These are phyloP conservation scores for Sussaba pulchella DNA, from an alignment of 2,888 invertebrate genomes.

Conservation along the genomic window DNA sequence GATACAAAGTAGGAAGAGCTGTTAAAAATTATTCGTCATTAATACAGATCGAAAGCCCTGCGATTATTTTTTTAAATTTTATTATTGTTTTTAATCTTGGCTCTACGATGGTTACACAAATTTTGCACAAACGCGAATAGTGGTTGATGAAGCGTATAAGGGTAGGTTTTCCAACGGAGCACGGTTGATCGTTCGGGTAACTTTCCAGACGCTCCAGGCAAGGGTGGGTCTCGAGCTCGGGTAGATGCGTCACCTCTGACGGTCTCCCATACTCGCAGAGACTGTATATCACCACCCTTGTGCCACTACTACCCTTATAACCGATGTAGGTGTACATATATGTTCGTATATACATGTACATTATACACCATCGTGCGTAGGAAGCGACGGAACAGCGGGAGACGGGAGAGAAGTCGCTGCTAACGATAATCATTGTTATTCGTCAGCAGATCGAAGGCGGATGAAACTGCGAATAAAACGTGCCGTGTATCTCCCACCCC, in stretches of 20 bases:
- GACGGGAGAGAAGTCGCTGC: not conserved
- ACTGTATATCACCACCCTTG: slow-evolving; percentile 37
- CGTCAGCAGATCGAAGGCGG: slow-evolving; percentile 2
- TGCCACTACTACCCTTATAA: slow-evolving; percentile 10
- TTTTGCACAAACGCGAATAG: too few relatives aligned
- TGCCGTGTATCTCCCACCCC: not conserved
- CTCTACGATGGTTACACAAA: too few relatives aligned
- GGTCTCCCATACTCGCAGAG: too few relatives aligned
- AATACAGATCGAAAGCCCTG: too few relatives aligned
- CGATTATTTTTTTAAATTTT: too few relatives aligned
- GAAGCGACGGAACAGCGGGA: slow-evolving; percentile 16
- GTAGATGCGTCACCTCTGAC: slow-evolving; percentile 46
- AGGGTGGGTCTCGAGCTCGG: slow-evolving; percentile 2
- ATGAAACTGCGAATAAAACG: not conserved
- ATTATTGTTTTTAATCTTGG: too few relatives aligned
- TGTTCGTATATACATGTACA: slow-evolving; percentile 1
- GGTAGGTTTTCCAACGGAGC: slow-evolving; percentile 22
- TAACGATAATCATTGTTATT: slow-evolving; percentile 34
- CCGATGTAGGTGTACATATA: too few relatives aligned
- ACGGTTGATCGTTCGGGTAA: slow-evolving; percentile 36
- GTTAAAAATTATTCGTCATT: too few relatives aligned
- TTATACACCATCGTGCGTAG: slow-evolving; percentile 11
- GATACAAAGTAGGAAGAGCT: too few relatives aligned
- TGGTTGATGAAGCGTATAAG: not conserved
- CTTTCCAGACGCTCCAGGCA: slow-evolving; percentile 40